Conservation (phyloP, 2,888 invertebrate genomes). For the Lasioglossum calceatum region DNA sequence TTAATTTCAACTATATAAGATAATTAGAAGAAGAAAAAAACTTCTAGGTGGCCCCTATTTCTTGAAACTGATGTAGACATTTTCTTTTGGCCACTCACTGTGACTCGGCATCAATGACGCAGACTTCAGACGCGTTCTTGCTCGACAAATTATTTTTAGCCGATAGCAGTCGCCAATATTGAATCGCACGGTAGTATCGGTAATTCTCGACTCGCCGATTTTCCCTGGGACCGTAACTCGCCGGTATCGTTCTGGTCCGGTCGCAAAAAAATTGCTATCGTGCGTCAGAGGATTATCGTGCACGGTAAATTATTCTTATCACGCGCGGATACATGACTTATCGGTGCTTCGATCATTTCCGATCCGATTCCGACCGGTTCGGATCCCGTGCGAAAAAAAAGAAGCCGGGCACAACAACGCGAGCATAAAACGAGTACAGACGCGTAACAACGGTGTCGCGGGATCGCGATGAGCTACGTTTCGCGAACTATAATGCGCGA, state of each 20-base stretch:
- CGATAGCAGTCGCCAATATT: background rate
- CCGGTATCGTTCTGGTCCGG: background rate
- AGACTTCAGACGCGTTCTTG: background rate
- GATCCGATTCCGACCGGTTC: constrained; percentile 4
- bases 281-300: constrained; percentile 52
- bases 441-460: background rate
- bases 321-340: constrained; percentile 34
- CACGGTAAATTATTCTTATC: constrained; percentile 59
- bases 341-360: constrained; percentile 34
- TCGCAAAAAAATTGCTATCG: constrained; percentile 5
- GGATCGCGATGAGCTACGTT: background rate
- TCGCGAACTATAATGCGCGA: background rate
- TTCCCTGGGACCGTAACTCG: constrained; percentile 32
- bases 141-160: background rate
- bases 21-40: too few relatives aligned
- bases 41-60: too few relatives aligned
- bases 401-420: background rate
- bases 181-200: background rate
- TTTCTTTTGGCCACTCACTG: too few relatives aligned
- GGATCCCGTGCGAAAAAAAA: constrained; percentile 11
- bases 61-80: too few relatives aligned
- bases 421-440: background rate
- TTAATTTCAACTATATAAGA: too few relatives aligned
- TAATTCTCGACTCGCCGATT: constrained; percentile 31
- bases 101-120: too few relatives aligned